Conservation (phyloP, 2,888 invertebrate genomes). For the Flabesymbios commensalis region DNA sequence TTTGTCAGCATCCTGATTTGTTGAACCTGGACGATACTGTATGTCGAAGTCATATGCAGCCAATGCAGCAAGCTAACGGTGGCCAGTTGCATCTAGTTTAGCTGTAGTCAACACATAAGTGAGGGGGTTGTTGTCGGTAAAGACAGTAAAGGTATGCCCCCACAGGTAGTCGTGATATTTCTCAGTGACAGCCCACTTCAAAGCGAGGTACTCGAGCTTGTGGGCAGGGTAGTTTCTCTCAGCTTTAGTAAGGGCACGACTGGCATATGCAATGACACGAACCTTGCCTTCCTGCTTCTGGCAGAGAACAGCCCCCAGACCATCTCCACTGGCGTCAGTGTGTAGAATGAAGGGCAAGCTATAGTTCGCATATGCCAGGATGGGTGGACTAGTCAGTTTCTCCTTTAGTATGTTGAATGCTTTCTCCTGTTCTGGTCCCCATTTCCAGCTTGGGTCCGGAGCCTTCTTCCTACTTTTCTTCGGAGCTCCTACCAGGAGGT, state of each 20-base stretch:
- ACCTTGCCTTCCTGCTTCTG: slow-evolving; percentile 27
- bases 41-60: slow-evolving; percentile 28
- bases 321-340: slow-evolving; percentile 27
- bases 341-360: slow-evolving; percentile 26
- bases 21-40: slow-evolving; percentile 27
- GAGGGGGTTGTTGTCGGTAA: slow-evolving; percentile 33
- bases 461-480: neutral
- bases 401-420: slow-evolving; percentile 26
- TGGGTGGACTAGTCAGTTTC: no score
- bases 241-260: slow-evolving; percentile 21
- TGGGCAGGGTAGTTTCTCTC: slow-evolving; percentile 26
- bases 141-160: slow-evolving; percentile 19
- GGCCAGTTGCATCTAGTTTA: slow-evolving; percentile 34
- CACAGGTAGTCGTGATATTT: slow-evolving; percentile 27
- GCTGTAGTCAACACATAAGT: slow-evolving; percentile 29
- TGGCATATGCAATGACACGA: slow-evolving; percentile 31
- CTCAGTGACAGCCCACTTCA: slow-evolving; percentile 29
- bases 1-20: slow-evolving; percentile 31
- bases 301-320: slow-evolving; percentile 29
- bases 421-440: slow-evolving; percentile 18
- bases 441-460: slow-evolving; percentile 7
- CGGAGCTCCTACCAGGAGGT: neutral
- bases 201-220: slow-evolving; percentile 25
- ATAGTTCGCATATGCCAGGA: no score
- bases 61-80: slow-evolving; percentile 28